Base-by-base conservation (phyloP, 2,888 invertebrate genomes). In the Willowsia nigromaculata region DNA sequence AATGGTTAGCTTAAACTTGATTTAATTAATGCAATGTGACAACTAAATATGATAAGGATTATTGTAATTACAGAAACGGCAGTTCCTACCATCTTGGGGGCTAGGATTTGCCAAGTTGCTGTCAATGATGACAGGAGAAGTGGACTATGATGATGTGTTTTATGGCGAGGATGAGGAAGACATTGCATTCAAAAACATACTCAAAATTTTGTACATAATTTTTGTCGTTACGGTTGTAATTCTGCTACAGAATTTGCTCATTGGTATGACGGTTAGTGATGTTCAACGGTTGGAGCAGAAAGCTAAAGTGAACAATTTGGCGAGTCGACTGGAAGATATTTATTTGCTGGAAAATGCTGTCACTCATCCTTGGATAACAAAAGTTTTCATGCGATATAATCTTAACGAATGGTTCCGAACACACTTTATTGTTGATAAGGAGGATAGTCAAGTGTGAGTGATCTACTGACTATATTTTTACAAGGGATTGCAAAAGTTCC, bases 121-220 rank as follows among this genome's bases (percentile, higher is more conserved):
- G 15, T 22, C 74, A 1, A 74, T 74, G 74, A 43, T 74, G 47
- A 74, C 74, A 0, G 74, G 74, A 27, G 74, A 74, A 27, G 15
- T 74, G 0, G 47, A 18, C 11, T 43, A 74, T 47, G 47, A 18
- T 11, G 74, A 47, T 2, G 18, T 47, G 15, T 74, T 74, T 11
- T 74, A 25, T 47, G 47, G 27, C 1, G 43, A 43, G 18, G 71
- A 74, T 15, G 71, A 74, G 22, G 43, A 74, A 2, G 43, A 25
- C 11, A 74, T 74, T 1, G 25, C 40, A 47, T 74, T 74, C 18
- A 40, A 18, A 43, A 43, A 74, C 25, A 18, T 43, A 0, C 25
- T 43, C 0, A 74, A 74, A 22, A 2, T 43, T 1, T 1, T 74
- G 7, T 40, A 43, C 4, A 9, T 74, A 1, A 43, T 74, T 2